Evolutionary conservation across 1,140 invertebrate species (phyloP).

Genomic region (Tyrophagus putrescentiae): DNA sequence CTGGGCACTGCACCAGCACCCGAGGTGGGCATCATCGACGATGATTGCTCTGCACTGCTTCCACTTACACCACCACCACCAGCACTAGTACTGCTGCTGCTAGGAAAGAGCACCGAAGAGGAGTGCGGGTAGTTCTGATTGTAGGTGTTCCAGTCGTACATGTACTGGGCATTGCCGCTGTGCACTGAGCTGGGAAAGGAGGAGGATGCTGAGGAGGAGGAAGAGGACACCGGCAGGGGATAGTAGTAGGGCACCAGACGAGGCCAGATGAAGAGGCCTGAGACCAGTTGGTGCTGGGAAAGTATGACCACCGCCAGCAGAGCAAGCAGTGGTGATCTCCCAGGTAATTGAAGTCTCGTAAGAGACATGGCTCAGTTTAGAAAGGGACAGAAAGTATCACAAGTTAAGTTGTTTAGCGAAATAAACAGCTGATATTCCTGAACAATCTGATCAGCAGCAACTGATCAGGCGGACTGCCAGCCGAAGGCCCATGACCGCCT

Average conservation of each 20-base stretch:
- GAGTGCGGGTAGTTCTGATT: neutral
- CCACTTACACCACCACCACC: too few relatives aligned
- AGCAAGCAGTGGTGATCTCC: too few relatives aligned
- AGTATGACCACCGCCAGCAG: neutral
- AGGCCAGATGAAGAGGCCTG: neutral
- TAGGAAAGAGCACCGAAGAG: neutral
- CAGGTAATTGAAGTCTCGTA: neutral
- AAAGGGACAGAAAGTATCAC: neutral
- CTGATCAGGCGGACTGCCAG: neutral
- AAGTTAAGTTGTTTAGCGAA: neutral
- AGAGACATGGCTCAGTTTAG: neutral
- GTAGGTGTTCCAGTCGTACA: neutral
- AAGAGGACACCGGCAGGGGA: neutral
- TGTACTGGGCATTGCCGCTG: neutral
- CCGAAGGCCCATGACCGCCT: too few relatives aligned
- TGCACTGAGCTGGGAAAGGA: neutral
- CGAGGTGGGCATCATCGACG: neutral
- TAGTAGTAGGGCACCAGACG: conserved; percentile 1
- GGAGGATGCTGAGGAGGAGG: neutral
- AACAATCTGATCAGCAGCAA: neutral
- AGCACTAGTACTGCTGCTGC: neutral
- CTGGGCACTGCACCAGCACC: neutral
- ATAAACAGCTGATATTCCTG: neutral
- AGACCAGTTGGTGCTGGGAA: neutral
- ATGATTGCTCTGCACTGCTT: neutral